Evolutionary conservation across 2,888 invertebrate species (phyloP), one percentile per base, ranked within the genome.

Genomic region (Nephrotoma appendiculata): DNA sequence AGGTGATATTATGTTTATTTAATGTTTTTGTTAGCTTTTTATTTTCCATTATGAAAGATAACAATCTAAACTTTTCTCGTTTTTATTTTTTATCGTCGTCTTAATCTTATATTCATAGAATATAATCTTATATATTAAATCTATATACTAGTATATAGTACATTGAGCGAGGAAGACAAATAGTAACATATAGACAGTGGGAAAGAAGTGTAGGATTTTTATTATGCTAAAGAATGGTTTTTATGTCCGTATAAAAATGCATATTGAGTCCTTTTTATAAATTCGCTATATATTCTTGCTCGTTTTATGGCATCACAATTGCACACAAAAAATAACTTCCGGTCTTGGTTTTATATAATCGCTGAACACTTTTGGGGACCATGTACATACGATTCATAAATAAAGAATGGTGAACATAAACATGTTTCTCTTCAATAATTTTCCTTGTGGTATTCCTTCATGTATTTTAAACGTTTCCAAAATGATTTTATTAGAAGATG

Each of bases 1-100:
- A 93, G 94, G 96, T 86, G 45, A n/a, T 86, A 86, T 86, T 45
- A 86, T 86, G 86, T 83, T 83, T 86, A 52, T 52, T 86, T 86
- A 71, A 71, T 71, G 71, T 71, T 71, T 71, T 52, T 71, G 31
- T 71, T 71, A 11, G 31, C 31, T 31, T 71, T 71, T 71, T 71
- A 71, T 71, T 31, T 71, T 71, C 71, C 71, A 71, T 71, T 71
- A 71, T 11, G 71, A 71, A 71, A 19, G 71, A 71, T 31, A 71
- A 71, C 71, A 19, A 71, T 71, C 71, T 71, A 71, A 19, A 71
- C 31, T 71, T 71, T 2, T 7, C 12, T 71, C 71, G 15, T 52
- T 52, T 71, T 71, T 31, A 71, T 71, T 52, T 52, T 71, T 71
- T 71, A 71, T 71, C 71, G 71, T 71, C 71, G 19, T 71, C 31